Evolutionary conservation across 1,140 invertebrate species (phyloP).

Genomic region (Drosophila nikananu): DNA sequence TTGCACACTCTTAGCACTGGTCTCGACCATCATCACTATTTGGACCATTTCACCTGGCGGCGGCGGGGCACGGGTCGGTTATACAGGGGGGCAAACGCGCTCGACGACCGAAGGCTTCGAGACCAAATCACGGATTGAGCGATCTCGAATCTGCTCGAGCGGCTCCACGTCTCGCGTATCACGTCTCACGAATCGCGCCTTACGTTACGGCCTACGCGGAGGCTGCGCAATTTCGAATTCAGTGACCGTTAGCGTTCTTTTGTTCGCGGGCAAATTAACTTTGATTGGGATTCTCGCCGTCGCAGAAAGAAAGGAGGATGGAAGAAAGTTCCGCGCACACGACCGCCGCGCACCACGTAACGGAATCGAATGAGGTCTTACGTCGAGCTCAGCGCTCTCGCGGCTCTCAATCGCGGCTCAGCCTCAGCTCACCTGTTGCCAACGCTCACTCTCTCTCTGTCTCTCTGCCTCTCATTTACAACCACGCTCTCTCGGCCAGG

Average conservation of each 20-base stretch:
- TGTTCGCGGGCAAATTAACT: constrained; percentile 36
- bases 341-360: constrained; percentile 45
- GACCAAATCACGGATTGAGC: constrained; percentile 69
- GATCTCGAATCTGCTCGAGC: background rate
- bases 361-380: constrained; percentile 45
- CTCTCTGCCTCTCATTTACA: constrained; percentile 6
- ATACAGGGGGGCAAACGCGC: background rate
- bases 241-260: constrained; percentile 37
- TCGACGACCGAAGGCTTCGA: constrained; percentile 59
- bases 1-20: constrained; percentile 47
- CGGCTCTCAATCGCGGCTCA: constrained; percentile 20
- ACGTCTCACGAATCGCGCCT: constrained; percentile 11
- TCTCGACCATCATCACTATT: constrained; percentile 33
- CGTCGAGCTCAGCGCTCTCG: constrained; percentile 30
- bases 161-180: background rate
- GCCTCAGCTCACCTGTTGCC: constrained; percentile 29
- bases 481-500: constrained; percentile 25
- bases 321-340: constrained; percentile 47
- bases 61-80: constrained; percentile 13
- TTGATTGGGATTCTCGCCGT: constrained; percentile 33
- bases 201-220: constrained; percentile 15
- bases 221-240: constrained; percentile 30
- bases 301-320: constrained; percentile 22
- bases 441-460: constrained; percentile 7
- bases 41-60: constrained; percentile 12